Conservation (phyloP, 1,140 invertebrate species). For the Lordiphosa stackelbergi region DNA sequence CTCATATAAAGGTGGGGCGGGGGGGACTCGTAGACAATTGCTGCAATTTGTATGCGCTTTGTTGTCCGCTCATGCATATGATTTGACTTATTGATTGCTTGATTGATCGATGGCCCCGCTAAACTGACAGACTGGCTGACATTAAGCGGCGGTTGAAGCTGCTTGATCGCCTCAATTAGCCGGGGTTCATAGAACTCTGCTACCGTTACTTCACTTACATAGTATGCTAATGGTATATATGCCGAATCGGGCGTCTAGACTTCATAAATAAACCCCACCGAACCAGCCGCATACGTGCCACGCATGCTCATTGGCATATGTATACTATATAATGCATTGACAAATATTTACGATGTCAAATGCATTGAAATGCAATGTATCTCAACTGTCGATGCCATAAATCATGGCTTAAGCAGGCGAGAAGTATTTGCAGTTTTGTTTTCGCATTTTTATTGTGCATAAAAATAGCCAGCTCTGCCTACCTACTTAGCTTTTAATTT, state of each 20-base stretch:
- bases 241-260: constrained; percentile 67
- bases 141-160: constrained; percentile 44
- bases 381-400: constrained; percentile 49
- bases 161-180: constrained; percentile 54
- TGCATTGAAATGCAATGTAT: constrained; percentile 58
- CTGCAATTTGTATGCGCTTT: constrained; percentile 70
- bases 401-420: constrained; percentile 54
- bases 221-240: constrained; percentile 63
- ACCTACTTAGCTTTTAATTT: constrained; percentile 71
- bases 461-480: constrained; percentile 50
- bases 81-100: constrained; percentile 74
- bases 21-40: constrained; percentile 41
- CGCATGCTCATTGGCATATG: constrained; percentile 44
- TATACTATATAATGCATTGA: constrained; percentile 36
- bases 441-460: constrained; percentile 32
- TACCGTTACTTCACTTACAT: constrained; percentile 50
- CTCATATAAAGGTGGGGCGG: not conserved
- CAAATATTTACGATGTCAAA: constrained; percentile 73
- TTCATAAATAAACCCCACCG: constrained; percentile 60
- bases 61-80: constrained; percentile 64
- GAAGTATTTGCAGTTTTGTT: constrained; percentile 33
- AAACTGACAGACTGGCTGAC: constrained; percentile 64
- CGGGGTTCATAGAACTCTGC: constrained; percentile 57
- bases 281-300: constrained; percentile 41
- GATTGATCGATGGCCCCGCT: constrained; percentile 51